phyloP scores from a whole-genome alignment of 2,113 vertebrate species.

The Proterorhinus semilunaris region DNA sequence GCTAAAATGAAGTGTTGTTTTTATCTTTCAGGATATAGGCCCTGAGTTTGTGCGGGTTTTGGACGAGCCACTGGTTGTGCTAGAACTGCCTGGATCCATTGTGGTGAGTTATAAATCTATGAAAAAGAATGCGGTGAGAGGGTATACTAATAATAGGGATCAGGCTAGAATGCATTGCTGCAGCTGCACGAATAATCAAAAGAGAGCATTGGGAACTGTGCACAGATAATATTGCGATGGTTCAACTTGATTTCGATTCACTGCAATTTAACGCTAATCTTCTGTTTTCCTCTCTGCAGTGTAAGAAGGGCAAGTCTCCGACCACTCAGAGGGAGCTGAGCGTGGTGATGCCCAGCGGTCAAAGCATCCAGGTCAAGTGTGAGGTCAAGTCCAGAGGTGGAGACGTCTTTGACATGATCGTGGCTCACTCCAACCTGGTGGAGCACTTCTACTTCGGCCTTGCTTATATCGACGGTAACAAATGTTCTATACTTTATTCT shows the following conservation, averaged over 20 bases:
- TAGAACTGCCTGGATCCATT: conserved; percentile 86
- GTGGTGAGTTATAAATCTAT: conserved; percentile 73
- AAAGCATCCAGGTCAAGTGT: conserved; percentile 85
- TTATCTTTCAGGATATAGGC: conserved; percentile 73
- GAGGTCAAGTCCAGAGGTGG: conserved; percentile 81
- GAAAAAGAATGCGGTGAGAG: not conserved
- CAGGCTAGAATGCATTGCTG: too few species aligned
- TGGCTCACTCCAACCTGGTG: conserved; percentile 80
- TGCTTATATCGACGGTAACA: conserved; percentile 83
- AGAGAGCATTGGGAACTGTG: too few species aligned
- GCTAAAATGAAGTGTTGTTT: not conserved
- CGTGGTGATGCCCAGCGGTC: conserved; percentile 84
- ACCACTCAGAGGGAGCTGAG: conserved; percentile 81
- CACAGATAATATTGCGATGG: too few species aligned
- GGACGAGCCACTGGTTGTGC: conserved; percentile 76
- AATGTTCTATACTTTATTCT: too few species aligned
- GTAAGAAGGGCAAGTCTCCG: conserved; percentile 84
- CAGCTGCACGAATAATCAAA: too few species aligned
- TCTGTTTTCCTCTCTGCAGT: conserved; percentile 60
- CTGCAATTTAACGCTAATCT: too few species aligned
- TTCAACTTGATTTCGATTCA: too few species aligned
- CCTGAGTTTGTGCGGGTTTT: conserved; percentile 83
- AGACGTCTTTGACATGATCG: conserved; percentile 83
- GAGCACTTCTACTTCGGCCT: conserved; percentile 90
- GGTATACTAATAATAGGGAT: too few species aligned